phyloP scores from a whole-genome alignment of 2,797 vertebrate genomes.

The Scyliorhinus canicula region DNA sequence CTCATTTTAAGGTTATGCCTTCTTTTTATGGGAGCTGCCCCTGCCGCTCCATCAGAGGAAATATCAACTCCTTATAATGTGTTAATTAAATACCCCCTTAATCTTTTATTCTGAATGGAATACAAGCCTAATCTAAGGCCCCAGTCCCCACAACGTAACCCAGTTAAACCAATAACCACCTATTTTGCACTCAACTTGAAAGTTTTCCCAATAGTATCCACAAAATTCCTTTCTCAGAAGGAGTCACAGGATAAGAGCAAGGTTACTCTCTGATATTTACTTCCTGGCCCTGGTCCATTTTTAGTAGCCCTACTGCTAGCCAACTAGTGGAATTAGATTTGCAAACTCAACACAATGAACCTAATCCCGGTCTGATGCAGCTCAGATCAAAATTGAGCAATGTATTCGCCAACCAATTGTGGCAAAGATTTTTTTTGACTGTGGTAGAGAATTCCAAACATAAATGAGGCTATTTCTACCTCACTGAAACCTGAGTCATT shows the following conservation, averaged over 20 bases:
- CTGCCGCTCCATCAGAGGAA: background rate
- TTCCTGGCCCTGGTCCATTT: background rate
- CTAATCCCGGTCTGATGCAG: background rate
- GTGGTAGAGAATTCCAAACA: background rate
- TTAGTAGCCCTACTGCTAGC: background rate
- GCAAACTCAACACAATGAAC: background rate
- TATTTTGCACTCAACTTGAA: background rate
- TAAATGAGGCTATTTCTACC: background rate
- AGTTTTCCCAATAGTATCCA: background rate
- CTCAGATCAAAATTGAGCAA: background rate
- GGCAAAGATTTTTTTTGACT: background rate
- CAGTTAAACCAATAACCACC: background rate
- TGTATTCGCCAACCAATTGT: too few species aligned
- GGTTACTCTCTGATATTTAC: background rate
- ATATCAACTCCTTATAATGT: background rate
- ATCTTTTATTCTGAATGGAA: background rate
- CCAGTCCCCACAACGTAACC: background rate
- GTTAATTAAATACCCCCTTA: background rate
- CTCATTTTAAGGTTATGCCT: background rate
- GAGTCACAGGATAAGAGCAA: background rate
- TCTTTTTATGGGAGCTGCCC: background rate
- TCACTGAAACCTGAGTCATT: constrained; percentile 2
- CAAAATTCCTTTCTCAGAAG: background rate
- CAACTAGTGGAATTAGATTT: background rate
- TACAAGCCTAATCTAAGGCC: background rate